Conservation (phyloP, 2,888 invertebrate species). For the Trichogramma dendrolimi region DNA sequence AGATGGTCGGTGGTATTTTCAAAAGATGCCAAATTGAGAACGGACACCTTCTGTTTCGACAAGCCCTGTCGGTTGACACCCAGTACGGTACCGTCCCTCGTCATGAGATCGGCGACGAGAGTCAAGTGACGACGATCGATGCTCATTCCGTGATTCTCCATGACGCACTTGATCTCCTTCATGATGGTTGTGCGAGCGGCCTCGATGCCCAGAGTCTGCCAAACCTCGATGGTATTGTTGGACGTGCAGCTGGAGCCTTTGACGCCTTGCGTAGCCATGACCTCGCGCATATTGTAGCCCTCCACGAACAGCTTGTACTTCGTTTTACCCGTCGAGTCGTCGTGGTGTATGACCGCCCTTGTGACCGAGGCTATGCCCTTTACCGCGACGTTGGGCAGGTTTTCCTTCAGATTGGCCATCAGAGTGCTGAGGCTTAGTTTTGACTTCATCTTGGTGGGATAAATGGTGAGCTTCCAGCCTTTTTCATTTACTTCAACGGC, state of each 20-base stretch:
- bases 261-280: not conserved
- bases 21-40: not conserved
- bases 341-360: not conserved
- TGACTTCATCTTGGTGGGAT: not conserved
- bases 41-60: not conserved
- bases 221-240: not conserved
- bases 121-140: not conserved
- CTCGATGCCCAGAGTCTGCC: not conserved
- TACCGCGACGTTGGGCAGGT: too few species aligned
- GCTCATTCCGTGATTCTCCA: not conserved
- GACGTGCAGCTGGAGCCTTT: not conserved
- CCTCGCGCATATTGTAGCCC: not conserved
- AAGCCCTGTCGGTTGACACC: not conserved
- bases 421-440: conserved; percentile 33
- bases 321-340: not conserved
- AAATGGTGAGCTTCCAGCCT: not conserved
- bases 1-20: not conserved
- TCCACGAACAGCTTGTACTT: not conserved
- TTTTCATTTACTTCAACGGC: conserved; percentile 57
- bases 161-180: not conserved
- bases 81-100: too few species aligned
- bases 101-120: too few species aligned
- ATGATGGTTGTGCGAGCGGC: not conserved
- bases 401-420: too few species aligned
- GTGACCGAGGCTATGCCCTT: too few species aligned